These are phyloP conservation scores for Phenganax subtilis DNA, from an alignment of 92 coral and sea anemone genomes.

Conservation along the genomic window DNA sequence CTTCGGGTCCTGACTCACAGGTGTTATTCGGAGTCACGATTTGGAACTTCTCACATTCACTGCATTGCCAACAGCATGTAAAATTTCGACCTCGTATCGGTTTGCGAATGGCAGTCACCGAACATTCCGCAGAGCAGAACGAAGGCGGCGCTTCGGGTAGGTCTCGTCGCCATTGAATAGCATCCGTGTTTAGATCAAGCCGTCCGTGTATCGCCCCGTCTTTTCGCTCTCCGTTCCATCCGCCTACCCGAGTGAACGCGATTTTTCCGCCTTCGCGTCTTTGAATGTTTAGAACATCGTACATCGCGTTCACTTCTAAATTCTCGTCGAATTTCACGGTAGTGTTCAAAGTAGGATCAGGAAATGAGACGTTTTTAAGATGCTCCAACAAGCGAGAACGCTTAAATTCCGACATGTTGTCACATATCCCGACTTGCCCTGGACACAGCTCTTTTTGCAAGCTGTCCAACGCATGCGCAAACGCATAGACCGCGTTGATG, in stretches of 20 bases:
- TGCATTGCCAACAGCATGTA: conserved; percentile 76
- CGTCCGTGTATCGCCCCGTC: conserved; percentile 51
- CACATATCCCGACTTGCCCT: conserved; percentile 57
- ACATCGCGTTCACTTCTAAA: conserved; percentile 71
- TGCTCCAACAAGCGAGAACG: conserved; percentile 46
- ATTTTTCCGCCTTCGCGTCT: conserved; percentile 40
- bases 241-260: conserved; percentile 52
- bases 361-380: conserved; percentile 69
- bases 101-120: conserved; percentile 42
- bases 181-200: conserved; percentile 41
- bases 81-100: conserved; percentile 35
- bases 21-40: conserved; percentile 52
- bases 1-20: conserved; percentile 58
- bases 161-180: conserved; percentile 49
- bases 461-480: conserved; percentile 74
- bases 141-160: conserved; percentile 49
- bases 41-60: conserved; percentile 46
- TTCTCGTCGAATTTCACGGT: conserved; percentile 62
- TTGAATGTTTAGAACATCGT: conserved; percentile 60
- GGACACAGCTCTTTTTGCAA: conserved; percentile 63
- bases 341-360: conserved; percentile 60
- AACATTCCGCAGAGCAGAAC: conserved; percentile 64
- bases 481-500: conserved; percentile 87
- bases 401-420: conserved; percentile 47
- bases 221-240: conserved; percentile 57